phyloP scores from a whole-genome alignment of 2,888 invertebrate species.

The Drosophila algonquin region DNA sequence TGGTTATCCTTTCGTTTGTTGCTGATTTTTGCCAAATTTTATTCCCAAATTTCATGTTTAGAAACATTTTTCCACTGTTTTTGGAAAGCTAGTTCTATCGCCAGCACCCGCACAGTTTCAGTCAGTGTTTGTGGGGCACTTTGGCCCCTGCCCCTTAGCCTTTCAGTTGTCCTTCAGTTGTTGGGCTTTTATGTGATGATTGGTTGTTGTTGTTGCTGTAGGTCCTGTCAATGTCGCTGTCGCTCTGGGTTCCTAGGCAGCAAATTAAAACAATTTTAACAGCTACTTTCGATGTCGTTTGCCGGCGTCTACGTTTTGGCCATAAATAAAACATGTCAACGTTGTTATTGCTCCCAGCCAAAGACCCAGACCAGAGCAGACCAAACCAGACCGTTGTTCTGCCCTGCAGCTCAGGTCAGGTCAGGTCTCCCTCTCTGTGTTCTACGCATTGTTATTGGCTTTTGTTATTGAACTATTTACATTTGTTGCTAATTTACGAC shows the following conservation, averaged over 20 bases:
- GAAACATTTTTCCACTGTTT: too few relatives aligned
- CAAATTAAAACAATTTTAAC: slow-evolving; percentile 81
- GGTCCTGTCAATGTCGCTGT: slow-evolving; percentile 22
- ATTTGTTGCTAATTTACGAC: slow-evolving; percentile 76
- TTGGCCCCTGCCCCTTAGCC: slow-evolving; percentile 21
- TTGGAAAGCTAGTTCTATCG: background rate
- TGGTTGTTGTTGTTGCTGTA: slow-evolving; percentile 28
- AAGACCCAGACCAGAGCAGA: slow-evolving; percentile 28
- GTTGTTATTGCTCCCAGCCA: slow-evolving; percentile 66
- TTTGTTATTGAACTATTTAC: slow-evolving; percentile 80
- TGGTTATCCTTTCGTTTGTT: too few relatives aligned
- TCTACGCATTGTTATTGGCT: slow-evolving; percentile 45
- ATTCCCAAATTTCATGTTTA: too few relatives aligned
- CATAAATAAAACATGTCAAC: slow-evolving; percentile 81
- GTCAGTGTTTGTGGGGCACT: slow-evolving; percentile 10
- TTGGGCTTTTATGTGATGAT: slow-evolving; percentile 35
- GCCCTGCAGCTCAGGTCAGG: slow-evolving; percentile 32
- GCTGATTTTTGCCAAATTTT: too few relatives aligned
- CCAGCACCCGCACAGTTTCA: background rate
- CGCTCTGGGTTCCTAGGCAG: slow-evolving; percentile 46
- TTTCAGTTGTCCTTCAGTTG: slow-evolving; percentile 33
- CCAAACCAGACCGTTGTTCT: slow-evolving; percentile 28
- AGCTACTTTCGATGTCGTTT: slow-evolving; percentile 68
- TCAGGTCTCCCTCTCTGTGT: slow-evolving; percentile 20
- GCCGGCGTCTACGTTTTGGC: slow-evolving; percentile 64